These are phyloP conservation scores for Allygus modestus DNA, from an alignment of 2,888 invertebrate genomes.

Conservation along the genomic window DNA sequence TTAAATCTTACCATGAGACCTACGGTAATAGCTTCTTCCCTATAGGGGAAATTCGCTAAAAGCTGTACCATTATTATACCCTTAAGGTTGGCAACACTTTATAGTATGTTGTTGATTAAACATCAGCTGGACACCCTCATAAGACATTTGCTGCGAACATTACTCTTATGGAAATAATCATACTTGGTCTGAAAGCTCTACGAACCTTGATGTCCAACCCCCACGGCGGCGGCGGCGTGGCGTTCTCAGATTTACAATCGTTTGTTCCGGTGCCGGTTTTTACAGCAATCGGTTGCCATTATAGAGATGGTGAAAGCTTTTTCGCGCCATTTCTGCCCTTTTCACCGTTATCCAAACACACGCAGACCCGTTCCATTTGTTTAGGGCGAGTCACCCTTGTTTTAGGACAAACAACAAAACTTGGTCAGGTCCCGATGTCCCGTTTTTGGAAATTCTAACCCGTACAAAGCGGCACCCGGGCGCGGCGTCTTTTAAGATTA, in stretches of 20 bases:
- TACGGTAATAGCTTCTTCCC: no score
- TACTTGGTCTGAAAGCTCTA: background rate
- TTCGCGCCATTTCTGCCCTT: slow-evolving; percentile 23
- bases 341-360: slow-evolving; percentile 32
- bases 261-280: slow-evolving; percentile 11
- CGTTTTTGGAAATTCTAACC: background rate
- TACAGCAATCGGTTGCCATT: background rate
- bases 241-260: background rate
- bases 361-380: slow-evolving; percentile 4
- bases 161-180: no score
- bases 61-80: no score
- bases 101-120: no score
- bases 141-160: no score
- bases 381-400: slow-evolving; percentile 36
- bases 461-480: no score
- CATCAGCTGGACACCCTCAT: no score
- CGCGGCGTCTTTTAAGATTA: no score
- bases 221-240: background rate
- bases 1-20: no score
- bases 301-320: background rate
- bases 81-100: no score
- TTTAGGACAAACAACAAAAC: slow-evolving; percentile 32
- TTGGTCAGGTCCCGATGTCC: background rate
- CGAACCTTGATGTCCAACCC: background rate
- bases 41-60: no score